Evolutionary conservation across 2,113 vertebrate species (phyloP).

Genomic region (Lamprologus speciosus): DNA sequence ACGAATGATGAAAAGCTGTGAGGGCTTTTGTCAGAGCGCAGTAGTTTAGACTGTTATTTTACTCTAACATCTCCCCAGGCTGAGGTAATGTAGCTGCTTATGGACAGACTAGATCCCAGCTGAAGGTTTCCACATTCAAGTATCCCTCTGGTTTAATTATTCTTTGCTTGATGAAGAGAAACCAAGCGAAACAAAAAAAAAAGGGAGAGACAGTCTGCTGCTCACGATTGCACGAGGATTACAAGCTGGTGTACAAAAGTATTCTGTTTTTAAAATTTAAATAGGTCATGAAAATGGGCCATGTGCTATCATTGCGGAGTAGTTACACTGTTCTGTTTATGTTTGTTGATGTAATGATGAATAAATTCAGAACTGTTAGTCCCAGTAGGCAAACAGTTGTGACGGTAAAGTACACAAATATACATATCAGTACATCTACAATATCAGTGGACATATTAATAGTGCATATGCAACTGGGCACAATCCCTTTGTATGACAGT

Average conservation of each 20-base stretch:
- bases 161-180: neutral
- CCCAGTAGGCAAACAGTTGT: neutral
- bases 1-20: neutral
- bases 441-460: neutral
- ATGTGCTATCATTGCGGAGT: neutral
- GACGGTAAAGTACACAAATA: neutral
- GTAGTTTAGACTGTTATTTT: neutral
- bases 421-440: neutral
- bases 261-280: neutral
- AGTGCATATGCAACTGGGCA: neutral
- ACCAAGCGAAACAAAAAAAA: neutral
- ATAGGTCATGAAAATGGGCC: conserved; percentile 5
- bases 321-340: neutral
- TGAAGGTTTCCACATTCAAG: neutral
- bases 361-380: neutral
- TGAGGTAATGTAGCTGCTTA: neutral
- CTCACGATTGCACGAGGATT: neutral
- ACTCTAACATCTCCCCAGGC: neutral
- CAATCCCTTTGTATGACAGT: neutral
- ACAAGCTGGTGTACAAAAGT: neutral
- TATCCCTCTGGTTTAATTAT: conserved; percentile 51
- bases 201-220: neutral
- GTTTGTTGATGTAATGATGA: neutral
- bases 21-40: neutral
- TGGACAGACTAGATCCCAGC: neutral